Percentiles rank a stretch among this genome's conserved stretches.
Evolutionary conservation across 1,140 invertebrate species (phyloP).

Genomic region (Neodiprion pinetum): DNA sequence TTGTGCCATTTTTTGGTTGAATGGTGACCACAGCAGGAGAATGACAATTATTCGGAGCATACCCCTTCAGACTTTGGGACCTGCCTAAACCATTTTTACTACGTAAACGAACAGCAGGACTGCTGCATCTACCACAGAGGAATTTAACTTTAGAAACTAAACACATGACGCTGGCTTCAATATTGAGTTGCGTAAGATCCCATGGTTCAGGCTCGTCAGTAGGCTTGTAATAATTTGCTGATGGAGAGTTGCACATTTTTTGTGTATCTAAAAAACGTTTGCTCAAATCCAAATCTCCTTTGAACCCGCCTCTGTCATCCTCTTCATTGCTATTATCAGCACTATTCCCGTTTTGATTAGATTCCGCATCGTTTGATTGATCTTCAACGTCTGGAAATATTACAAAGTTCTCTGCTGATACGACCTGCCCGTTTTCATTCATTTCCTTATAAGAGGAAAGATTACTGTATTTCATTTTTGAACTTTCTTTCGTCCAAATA

Average conservation of each 20-base stretch:
- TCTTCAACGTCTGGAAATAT: slow-evolving; percentile 59
- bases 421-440: slow-evolving; percentile 34
- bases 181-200: slow-evolving; percentile 88
- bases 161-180: slow-evolving; percentile 89
- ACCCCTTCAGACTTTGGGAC: slow-evolving; percentile 51
- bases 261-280: slow-evolving; percentile 73
- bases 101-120: slow-evolving; percentile 72
- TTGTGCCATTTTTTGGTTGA: slow-evolving; percentile 55
- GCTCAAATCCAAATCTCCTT: slow-evolving; percentile 46
- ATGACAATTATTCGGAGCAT: slow-evolving; percentile 42
- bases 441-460: slow-evolving; percentile 39
- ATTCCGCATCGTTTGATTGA: slow-evolving; percentile 37
- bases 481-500: slow-evolving; percentile 63
- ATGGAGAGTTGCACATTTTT: slow-evolving; percentile 77
- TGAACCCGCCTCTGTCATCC: slow-evolving; percentile 43
- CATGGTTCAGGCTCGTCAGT: slow-evolving; percentile 87
- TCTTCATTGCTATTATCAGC: slow-evolving; percentile 43
- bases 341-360: slow-evolving; percentile 26
- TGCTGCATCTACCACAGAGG: slow-evolving; percentile 75
- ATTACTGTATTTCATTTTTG: slow-evolving; percentile 40
- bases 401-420: slow-evolving; percentile 51
- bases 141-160: slow-evolving; percentile 82
- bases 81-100: slow-evolving; percentile 54
- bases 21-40: slow-evolving; percentile 52
- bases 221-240: slow-evolving; percentile 82